Conservation (phyloP, 1,140 invertebrate genomes). For the Neodiprion fabricii region DNA sequence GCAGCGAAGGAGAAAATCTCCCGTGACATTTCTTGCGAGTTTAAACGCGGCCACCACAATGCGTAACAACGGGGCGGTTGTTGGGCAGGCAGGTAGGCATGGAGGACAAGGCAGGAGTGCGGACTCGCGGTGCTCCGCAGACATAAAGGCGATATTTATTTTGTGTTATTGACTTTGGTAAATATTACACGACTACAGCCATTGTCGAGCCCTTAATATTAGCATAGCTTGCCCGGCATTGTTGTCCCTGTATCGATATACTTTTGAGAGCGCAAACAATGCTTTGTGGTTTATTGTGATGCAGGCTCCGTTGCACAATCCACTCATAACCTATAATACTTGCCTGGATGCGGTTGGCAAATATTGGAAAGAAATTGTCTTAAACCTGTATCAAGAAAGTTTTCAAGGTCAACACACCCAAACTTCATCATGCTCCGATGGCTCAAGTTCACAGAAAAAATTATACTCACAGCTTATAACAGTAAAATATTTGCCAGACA, state of each 20-base stretch:
- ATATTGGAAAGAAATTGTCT: neutral
- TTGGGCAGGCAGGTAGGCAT: neutral
- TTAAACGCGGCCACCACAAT: neutral
- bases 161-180: conserved; percentile 30
- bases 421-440: too few species aligned
- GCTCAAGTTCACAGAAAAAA: too few species aligned
- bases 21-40: conserved; percentile 7
- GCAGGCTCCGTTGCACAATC: too few species aligned
- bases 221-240: conserved; percentile 14
- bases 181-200: conserved; percentile 25
- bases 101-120: neutral
- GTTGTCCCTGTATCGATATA: conserved; percentile 9
- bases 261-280: neutral
- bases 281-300: neutral
- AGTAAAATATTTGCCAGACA: too few species aligned
- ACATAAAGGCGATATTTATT: conserved; percentile 28
- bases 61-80: neutral
- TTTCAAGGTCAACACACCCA: too few species aligned
- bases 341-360: too few species aligned
- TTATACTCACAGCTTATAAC: too few species aligned
- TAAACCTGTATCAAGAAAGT: neutral
- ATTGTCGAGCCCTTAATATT: conserved; percentile 17
- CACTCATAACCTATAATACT: too few species aligned
- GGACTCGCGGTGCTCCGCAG: neutral
- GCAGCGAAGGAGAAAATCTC: conserved; percentile 5